A percentile compares a stretch with the other conserved stretches of the same genome.
These are phyloP conservation scores for Drosophila suzukii DNA, from an alignment of 1,140 invertebrate species.

Conservation along the genomic window DNA sequence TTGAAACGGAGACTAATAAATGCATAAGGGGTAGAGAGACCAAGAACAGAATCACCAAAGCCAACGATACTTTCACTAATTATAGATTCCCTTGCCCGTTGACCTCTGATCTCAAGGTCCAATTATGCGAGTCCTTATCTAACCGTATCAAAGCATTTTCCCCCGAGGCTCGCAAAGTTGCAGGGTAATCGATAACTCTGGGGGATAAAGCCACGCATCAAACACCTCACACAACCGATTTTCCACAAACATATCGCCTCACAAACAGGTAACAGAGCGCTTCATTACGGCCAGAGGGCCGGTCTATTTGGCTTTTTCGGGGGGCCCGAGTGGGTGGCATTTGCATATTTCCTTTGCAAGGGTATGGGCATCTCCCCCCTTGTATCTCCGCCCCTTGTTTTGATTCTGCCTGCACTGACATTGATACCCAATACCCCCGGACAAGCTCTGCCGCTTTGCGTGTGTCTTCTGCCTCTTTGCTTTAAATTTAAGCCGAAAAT, in stretches of 20 bases:
- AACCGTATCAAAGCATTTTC: conserved; percentile 19
- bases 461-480: conserved; percentile 31
- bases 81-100: conserved; percentile 11
- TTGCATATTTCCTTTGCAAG: conserved; percentile 44
- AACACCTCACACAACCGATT: conserved; percentile 13
- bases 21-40: background rate
- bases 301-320: conserved; percentile 1
- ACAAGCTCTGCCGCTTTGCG: conserved; percentile 14
- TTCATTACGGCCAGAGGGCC: conserved; percentile 50
- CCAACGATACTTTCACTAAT: conserved; percentile 14
- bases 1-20: too few relatives aligned
- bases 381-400: background rate
- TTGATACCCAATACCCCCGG: conserved; percentile 55
- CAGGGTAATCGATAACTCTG: conserved; percentile 70
- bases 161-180: conserved; percentile 17
- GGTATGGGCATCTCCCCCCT: background rate
- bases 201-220: conserved; percentile 29
- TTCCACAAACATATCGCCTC: conserved; percentile 18
- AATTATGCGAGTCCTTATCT: conserved; percentile 20
- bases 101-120: conserved; percentile 30
- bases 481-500: conserved; percentile 55
- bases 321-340: conserved; percentile 22
- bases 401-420: conserved; percentile 36
- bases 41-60: too few relatives aligned
- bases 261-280: conserved; percentile 27